Base-by-base conservation (phyloP, 2,888 invertebrate species). In the Drosophila vallismaia region DNA sequence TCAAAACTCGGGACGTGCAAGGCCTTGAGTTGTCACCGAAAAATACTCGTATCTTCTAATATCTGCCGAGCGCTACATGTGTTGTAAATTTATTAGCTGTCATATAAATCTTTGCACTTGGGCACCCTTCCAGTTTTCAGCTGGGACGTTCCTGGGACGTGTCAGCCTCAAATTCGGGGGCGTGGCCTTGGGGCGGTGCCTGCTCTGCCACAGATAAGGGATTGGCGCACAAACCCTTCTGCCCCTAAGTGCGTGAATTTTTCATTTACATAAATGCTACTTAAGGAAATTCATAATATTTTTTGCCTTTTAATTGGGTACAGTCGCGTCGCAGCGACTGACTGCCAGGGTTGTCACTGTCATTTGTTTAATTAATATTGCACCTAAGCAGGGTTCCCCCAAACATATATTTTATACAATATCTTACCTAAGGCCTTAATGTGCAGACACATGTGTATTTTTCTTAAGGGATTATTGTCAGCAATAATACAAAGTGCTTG, bases 71-170 rank as follows among this genome's bases (percentile, higher is more conserved):
- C 79, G 83, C 70, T 86, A 84, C 82, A 82, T 80, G 77, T 88
- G 83, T 82, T 79, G 77, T 77, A 89, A 88, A 90, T 90, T 90
- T 90, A 90, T 90, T 88, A 88, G 90, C 90, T 89, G 90, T 90
- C 90, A 90, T 90, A 90, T 90, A 90, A 90, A 90, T 90, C 89
- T 90, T 89, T 81, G 71, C 87, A 71, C 86, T 60, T 70, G 77
- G 79, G 54, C 77, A 83, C 83, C 80, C 78, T 78, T 81, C 73
- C 36, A 36, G 36, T 28, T 28, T 71, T 56, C n/a, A 4, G n/a
- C 9, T 51, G 51, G 19, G 19, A n/a, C n/a, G n/a, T n/a, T n/a
- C 36, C 52, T 57, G 50, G 46, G 45, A 75, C 71, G 75, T 80
- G 78, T 67, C 49, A 28, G 76, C 63, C 63, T 63, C 28, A 45